Evolutionary conservation across 2,113 vertebrate genomes (phyloP).

Genomic region (Tachysurus vachellii): DNA sequence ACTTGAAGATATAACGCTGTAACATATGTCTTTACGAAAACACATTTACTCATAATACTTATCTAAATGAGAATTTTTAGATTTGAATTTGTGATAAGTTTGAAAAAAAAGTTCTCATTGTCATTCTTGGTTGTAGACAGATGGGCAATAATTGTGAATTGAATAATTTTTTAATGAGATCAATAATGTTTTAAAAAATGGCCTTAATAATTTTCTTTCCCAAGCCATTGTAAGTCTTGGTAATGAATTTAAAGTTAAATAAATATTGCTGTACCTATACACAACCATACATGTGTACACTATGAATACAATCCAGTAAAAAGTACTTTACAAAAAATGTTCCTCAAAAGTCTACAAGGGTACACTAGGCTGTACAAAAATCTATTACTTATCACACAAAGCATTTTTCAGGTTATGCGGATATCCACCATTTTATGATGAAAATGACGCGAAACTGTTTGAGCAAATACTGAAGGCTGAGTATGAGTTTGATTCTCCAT

Average conservation of each 20-base stretch:
- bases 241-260: background rate
- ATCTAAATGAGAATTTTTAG: no score
- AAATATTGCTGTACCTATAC: background rate
- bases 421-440: constrained; percentile 96
- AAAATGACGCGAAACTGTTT: constrained; percentile 95
- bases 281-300: background rate
- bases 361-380: background rate
- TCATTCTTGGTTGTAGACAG: background rate
- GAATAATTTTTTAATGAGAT: background rate
- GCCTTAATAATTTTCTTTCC: background rate
- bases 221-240: background rate
- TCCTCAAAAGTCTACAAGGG: background rate
- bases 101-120: background rate
- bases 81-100: background rate
- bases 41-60: no score
- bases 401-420: constrained; percentile 83
- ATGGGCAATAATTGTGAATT: background rate
- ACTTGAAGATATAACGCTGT: no score
- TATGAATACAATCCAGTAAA: background rate
- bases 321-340: background rate
- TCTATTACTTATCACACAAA: background rate
- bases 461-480: constrained; percentile 97
- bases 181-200: background rate
- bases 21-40: no score
- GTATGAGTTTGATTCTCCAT: constrained; percentile 97